These are phyloP conservation scores for Lepidocolaptes lacrymiger DNA, from an alignment of 2,797 vertebrate species.

Conservation along the genomic window DNA sequence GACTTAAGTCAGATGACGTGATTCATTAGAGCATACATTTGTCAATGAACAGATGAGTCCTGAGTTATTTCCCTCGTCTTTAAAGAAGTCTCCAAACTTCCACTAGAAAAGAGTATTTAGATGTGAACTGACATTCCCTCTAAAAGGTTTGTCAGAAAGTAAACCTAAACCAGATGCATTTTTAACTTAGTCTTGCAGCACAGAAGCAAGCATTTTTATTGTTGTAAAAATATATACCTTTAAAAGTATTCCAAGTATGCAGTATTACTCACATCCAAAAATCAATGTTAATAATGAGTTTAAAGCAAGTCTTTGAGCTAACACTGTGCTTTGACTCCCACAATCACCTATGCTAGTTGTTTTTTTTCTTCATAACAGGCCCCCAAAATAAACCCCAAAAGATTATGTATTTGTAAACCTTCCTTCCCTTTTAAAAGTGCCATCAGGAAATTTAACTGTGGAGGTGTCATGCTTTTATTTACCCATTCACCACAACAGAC, in stretches of 20 bases:
- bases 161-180: background rate
- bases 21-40: conserved; percentile 51
- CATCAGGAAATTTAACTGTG: background rate
- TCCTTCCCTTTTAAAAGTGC: background rate
- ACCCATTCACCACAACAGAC: rapidly evolving
- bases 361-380: background rate
- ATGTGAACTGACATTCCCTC: background rate
- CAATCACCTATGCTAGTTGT: background rate
- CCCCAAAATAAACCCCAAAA: background rate
- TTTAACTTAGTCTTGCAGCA: background rate
- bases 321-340: background rate
- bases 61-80: conserved; percentile 17
- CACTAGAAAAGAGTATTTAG: background rate
- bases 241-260: background rate
- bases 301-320: background rate
- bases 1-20: conserved; percentile 65
- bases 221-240: background rate
- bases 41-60: conserved; percentile 57
- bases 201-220: background rate
- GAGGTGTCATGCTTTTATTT: background rate
- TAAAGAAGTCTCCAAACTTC: conserved; percentile 47
- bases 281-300: background rate
- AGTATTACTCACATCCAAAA: background rate
- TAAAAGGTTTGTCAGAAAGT: background rate
- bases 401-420: background rate